Base-by-base conservation (phyloP, 2,888 invertebrate species). In the Miltochrista miniata region DNA sequence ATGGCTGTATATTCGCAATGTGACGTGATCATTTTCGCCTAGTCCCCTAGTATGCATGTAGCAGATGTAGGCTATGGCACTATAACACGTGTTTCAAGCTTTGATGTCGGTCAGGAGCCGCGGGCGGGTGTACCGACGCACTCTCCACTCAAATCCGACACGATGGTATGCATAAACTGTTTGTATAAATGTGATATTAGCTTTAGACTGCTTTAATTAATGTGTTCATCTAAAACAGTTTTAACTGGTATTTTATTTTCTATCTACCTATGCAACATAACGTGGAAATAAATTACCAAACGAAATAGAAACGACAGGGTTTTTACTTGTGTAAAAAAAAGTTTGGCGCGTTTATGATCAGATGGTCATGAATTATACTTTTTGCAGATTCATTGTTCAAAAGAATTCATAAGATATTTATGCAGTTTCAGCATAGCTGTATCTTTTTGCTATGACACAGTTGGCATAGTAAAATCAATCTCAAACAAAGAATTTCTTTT, bases 101-200 rank as follows among this genome's bases (percentile, higher is more conserved):
- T 85, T 85, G 81, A 81, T 77, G 76, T 77, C 64, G 70, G 73
- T 61, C 72, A 70, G 61, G 56, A 58, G 74, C 80, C 79, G 68
- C 76, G 47, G 77, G 76, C 76, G 72, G 60, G 18, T 24, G 18
- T 24, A n/a, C 8, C 13, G 66, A 61, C 59, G 64, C 64, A 70
- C 64, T 54, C 65, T 56, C 68, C 56, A 59, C 70, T 50, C 58
- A 54, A 48, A 45, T 24, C 66, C 61, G 51, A 62, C 63, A 48
- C 49, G 46, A 38, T 51, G 63, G 60, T 65, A 68, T 61, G 67
- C 54, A 77, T 77, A 80, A 79, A 81, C 77, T 80, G 83, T 85
- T 86, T 85, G 73, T 75, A 58, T 73, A 67, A 72, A 30, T 74
- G 61, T 72, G 62, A 81, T 87, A 84, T 87, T 83, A 82, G 76